Evolutionary conservation across 1,140 invertebrate genomes (phyloP).

Genomic region (Drosophila novamexicana): DNA sequence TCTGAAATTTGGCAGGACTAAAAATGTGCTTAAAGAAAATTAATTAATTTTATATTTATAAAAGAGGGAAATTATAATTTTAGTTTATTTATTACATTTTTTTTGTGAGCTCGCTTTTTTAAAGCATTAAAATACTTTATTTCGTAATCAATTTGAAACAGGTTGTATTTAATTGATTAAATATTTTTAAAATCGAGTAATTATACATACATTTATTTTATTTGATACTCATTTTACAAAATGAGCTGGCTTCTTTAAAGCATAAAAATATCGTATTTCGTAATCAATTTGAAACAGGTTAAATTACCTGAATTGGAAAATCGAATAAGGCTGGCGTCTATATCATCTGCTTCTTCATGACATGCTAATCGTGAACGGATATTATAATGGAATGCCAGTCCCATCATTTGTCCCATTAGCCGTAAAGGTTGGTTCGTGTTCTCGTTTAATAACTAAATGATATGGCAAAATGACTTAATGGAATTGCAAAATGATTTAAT

Average conservation of each 20-base stretch:
- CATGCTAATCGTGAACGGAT: constrained; percentile 12
- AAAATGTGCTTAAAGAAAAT: too few species aligned
- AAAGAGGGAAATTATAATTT: not conserved
- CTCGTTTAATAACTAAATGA: constrained; percentile 29
- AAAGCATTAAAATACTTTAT: constrained; percentile 6
- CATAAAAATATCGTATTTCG: constrained; percentile 17
- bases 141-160: constrained; percentile 23
- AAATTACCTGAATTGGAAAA: constrained; percentile 8
- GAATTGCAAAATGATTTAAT: constrained; percentile 28
- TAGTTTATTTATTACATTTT: too few species aligned
- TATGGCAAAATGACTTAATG: constrained; percentile 30
- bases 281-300: constrained; percentile 25
- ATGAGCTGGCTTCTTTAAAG: not conserved
- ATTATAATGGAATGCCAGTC: constrained; percentile 8
- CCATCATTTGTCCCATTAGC: constrained; percentile 1
- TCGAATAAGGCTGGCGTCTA: not conserved
- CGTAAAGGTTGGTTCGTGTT: constrained; percentile 4
- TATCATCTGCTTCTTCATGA: constrained; percentile 16
- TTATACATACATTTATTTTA: not conserved
- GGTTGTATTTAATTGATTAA: not conserved
- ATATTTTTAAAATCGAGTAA: constrained; percentile 7
- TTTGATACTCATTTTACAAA: too few species aligned
- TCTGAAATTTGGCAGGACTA: too few species aligned
- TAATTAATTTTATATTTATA: not conserved
- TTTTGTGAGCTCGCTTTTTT: not conserved